phyloP scores from a whole-genome alignment of 2,888 invertebrate genomes.

The Chrysotoxum bicinctum region DNA sequence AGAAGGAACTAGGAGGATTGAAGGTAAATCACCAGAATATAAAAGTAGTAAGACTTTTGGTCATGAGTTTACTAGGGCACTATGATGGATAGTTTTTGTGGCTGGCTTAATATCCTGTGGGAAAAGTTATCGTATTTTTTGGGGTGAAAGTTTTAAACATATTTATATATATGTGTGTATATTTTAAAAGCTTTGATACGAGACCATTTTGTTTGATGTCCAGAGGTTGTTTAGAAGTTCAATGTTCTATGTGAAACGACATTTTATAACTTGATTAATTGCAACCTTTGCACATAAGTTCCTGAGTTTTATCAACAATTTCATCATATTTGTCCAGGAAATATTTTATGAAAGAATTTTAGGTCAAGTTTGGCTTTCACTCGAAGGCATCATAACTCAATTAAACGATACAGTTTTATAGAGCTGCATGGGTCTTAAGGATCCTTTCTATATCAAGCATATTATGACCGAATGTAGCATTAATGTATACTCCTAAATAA shows the following conservation, averaged over 20 bases:
- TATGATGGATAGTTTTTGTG: background rate
- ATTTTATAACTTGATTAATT: background rate
- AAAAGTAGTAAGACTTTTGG: background rate
- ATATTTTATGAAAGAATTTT: background rate
- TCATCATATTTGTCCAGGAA: background rate
- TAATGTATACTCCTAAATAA: no score
- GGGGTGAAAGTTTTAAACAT: background rate
- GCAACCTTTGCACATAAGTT: background rate
- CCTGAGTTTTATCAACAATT: background rate
- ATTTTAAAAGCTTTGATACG: background rate
- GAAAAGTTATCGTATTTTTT: no score
- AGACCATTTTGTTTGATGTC: background rate
- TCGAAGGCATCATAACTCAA: background rate
- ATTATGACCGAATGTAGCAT: no score
- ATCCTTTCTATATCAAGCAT: background rate
- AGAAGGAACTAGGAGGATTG: background rate
- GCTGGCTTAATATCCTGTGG: background rate
- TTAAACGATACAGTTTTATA: background rate
- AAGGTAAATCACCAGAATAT: background rate
- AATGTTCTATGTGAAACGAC: background rate
- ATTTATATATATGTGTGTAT: no score
- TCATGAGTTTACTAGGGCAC: slow-evolving; percentile 5
- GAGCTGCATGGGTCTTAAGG: background rate
- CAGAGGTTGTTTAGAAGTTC: background rate
- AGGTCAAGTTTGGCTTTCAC: background rate